Percentiles rank a stretch among this genome's conserved stretches.
These are phyloP conservation scores for Drosophila burlai DNA, from an alignment of 1,140 invertebrate species.

Conservation along the genomic window DNA sequence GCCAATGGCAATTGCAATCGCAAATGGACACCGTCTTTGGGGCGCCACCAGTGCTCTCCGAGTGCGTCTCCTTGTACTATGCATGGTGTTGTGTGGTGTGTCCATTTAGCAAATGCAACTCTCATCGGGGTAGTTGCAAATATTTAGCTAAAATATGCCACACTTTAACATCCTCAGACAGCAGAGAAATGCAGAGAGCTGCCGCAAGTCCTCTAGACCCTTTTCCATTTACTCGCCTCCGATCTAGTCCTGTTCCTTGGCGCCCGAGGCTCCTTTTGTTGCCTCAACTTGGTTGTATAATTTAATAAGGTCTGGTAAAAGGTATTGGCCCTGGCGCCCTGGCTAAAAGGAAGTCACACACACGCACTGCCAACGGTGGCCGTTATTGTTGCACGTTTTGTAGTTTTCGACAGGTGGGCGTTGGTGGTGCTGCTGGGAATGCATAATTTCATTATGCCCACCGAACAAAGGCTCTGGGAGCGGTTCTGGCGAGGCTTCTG, in stretches of 20 bases:
- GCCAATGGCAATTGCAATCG: constrained; percentile 31
- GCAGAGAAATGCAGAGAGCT: constrained; percentile 30
- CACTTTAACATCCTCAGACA: constrained; percentile 65
- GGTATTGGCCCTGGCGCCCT: constrained; percentile 58
- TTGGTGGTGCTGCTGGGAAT: constrained; percentile 21
- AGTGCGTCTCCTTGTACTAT: constrained; percentile 8
- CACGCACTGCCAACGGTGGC: constrained; percentile 10
- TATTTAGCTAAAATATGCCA: constrained; percentile 80
- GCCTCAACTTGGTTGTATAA: constrained; percentile 63
- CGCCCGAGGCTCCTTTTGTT: constrained; percentile 45
- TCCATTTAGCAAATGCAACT: constrained; percentile 65
- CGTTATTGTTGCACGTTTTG: constrained; percentile 68
- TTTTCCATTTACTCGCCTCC: not conserved
- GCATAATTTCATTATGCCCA: constrained; percentile 72
- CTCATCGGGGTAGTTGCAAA: constrained; percentile 70
- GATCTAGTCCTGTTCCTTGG: constrained; percentile 2
- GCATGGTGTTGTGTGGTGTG: constrained; percentile 24
- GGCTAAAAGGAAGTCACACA: constrained; percentile 46
- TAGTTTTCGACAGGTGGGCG: constrained; percentile 75
- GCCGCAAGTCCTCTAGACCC: not conserved
- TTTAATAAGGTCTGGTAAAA: constrained; percentile 75
- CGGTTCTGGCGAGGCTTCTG: constrained; percentile 1
- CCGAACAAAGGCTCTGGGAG: constrained; percentile 41
- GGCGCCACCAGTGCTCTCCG: constrained; percentile 11
- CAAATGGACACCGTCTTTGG: constrained; percentile 38